These are phyloP conservation scores for Drosophila arawakana DNA, from an alignment of 1,140 invertebrate species.

Conservation along the genomic window DNA sequence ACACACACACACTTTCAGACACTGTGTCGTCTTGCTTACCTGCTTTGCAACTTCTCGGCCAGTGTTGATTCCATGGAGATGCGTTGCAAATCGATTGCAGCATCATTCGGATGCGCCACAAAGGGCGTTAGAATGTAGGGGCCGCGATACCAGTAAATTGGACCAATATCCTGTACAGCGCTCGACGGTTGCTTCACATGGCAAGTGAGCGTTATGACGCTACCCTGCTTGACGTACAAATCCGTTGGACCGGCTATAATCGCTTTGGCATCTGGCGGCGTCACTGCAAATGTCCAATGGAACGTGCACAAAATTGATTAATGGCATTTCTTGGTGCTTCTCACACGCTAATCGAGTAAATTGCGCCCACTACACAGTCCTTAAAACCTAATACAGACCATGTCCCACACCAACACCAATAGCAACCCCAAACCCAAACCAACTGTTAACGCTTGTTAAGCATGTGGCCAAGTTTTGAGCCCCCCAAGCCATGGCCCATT, in stretches of 20 bases:
- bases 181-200: slow-evolving; percentile 93
- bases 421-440: background rate
- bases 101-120: slow-evolving; percentile 84
- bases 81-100: slow-evolving; percentile 82
- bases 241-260: slow-evolving; percentile 91
- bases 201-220: slow-evolving; percentile 92
- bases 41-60: slow-evolving; percentile 77
- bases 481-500: slow-evolving; percentile 14
- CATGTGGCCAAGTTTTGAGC: slow-evolving; percentile 24
- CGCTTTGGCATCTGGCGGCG: slow-evolving; percentile 91
- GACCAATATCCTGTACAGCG: slow-evolving; percentile 89
- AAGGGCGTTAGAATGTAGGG: slow-evolving; percentile 80
- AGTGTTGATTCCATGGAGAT: slow-evolving; percentile 83
- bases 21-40: slow-evolving; percentile 53
- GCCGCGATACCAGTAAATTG: slow-evolving; percentile 93
- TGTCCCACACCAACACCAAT: too few species aligned
- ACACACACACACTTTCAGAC: slow-evolving; percentile 12
- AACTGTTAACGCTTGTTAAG: slow-evolving; percentile 24
- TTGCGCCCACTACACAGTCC: too few species aligned
- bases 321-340: slow-evolving; percentile 54
- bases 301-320: slow-evolving; percentile 73
- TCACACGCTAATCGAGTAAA: slow-evolving; percentile 23
- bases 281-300: slow-evolving; percentile 64
- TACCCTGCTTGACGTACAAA: slow-evolving; percentile 93
- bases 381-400: background rate